Base-by-base conservation (phyloP, 2,113 vertebrate species). In the Ptilorrhoa leucosticta region DNA sequence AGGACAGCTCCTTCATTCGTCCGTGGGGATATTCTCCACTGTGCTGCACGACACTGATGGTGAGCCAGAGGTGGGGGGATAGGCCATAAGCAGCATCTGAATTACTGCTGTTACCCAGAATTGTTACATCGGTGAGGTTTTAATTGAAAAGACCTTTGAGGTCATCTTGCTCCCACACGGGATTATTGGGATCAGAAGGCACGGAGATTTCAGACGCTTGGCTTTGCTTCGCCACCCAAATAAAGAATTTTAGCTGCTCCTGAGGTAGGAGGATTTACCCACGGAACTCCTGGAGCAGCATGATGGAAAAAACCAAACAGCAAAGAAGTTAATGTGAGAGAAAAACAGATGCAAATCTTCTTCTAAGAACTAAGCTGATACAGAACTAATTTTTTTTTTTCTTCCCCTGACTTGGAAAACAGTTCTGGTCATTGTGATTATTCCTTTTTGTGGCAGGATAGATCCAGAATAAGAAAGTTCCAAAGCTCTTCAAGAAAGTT, bases 161-260 rank as follows among this genome's bases (percentile, higher is more conserved):
- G 65, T 89, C 40, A 45, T 78, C 48, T 58, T 82, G 27, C 56
- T 94, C 56, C 93, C 76, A 3, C 23, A 11, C 4, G 10, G 69
- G 76, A 78, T 95, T 95, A 82, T 13, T 35, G 5, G 82, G 64
- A 94, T 95, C 40, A 82, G 90, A 83, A 90, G 37, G n/a, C 90
- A 37, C 1, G 1, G 79, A 86, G 63, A 66, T 83, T 71, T 94
- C 56, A 56, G 68, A 40, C 11, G 13, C 54, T 90, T 71, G 85
- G 63, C 90, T 92, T 83, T n/a, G 44, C 68, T 89, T 93, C 92
- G 60, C 47, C 63, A 83, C 85, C 37, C 80, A 83, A 86, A 90
- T 68, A 76, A 91, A 93, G 84, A 75, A 42, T 7, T 73, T 87
- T 68, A 87, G 63, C 71, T 66, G 71, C 63, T 92, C 31, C 71